Evolutionary conservation across 1,140 invertebrate species (phyloP).

Genomic region (Araneus ventricosus): DNA sequence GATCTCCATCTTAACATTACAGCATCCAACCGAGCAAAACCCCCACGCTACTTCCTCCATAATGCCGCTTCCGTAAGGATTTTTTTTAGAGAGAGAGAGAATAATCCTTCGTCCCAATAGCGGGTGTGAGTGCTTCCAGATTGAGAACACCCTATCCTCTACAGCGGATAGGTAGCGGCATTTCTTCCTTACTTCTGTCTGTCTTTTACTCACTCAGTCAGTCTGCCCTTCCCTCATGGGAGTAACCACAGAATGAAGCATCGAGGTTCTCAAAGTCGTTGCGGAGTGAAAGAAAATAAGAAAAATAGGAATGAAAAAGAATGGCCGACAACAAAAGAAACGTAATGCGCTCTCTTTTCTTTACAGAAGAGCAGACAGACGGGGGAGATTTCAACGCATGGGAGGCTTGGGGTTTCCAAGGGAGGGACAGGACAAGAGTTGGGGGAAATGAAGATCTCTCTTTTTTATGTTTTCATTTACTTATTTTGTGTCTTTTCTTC

Average conservation of each 20-base stretch:
- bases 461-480: background rate
- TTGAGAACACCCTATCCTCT: constrained; percentile 53
- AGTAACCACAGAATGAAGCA: constrained; percentile 72
- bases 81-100: constrained; percentile 35
- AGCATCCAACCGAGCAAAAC: constrained; percentile 1
- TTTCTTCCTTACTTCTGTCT: background rate
- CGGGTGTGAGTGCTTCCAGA: constrained; percentile 39
- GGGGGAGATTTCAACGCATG: constrained; percentile 42
- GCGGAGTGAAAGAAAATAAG: background rate
- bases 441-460: constrained; percentile 2
- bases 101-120: constrained; percentile 60
- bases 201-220: background rate
- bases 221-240: constrained; percentile 2
- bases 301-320: constrained; percentile 54
- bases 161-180: constrained; percentile 53
- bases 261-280: constrained; percentile 59
- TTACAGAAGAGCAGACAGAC: background rate
- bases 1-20: constrained; percentile 44
- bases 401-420: background rate
- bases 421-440: background rate
- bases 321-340: constrained; percentile 65
- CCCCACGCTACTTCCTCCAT: background rate
- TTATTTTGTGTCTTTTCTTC: background rate
- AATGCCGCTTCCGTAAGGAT: background rate
- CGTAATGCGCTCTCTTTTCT: constrained; percentile 49